Base-by-base conservation (phyloP, 1,140 invertebrate genomes). In the Adoxophyes honmai region DNA sequence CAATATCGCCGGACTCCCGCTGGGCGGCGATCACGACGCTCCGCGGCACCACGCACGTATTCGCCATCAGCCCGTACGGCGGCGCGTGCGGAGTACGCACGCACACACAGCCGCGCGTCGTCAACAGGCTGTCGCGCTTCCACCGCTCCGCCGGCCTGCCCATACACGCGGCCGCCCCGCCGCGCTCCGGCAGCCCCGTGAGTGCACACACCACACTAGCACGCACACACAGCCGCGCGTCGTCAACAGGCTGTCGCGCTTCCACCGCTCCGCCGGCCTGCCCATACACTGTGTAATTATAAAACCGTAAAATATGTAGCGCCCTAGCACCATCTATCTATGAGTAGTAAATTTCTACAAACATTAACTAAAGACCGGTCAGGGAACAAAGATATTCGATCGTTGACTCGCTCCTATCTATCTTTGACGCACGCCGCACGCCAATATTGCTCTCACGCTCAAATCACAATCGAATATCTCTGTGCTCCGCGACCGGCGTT, bases 21-120 rank as follows among this genome's bases (percentile, higher is more conserved):
- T 99, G 98, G 98, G 94, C 97, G 7, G 95, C 97, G 10, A 94
- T 99, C 0, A 97, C 96, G 16, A 99, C 98, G 4, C 91, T 98
- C 64, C 93, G 98, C 61, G 98, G 98, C 57, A 99, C 98, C 1
- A 98, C 98, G 11, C 98, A 99, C 82, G 94, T 99, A 39, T 99
- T 99, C 90, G 97, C 98, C 0, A 94, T 99, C 7, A 98, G 96
- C 15, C 96, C 98, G n/a, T 99, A 99, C 81, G 98, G 98, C 62
- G 98, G 97, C 59, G 91, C 94, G 53, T 93, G 97, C 44, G 96
- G 95, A 56, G 93, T 97, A 18, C 92, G 98, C 59, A 99, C 98
- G 6, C 98, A 99, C 88, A 95, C 95, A 34, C 95, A 95, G 33
- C 92, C 95, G 54, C 94, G 97, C 80, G 97, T 99, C 64, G 98